phyloP scores from a whole-genome alignment of 2,113 vertebrate genomes.

The Stictonetta naevosa region DNA sequence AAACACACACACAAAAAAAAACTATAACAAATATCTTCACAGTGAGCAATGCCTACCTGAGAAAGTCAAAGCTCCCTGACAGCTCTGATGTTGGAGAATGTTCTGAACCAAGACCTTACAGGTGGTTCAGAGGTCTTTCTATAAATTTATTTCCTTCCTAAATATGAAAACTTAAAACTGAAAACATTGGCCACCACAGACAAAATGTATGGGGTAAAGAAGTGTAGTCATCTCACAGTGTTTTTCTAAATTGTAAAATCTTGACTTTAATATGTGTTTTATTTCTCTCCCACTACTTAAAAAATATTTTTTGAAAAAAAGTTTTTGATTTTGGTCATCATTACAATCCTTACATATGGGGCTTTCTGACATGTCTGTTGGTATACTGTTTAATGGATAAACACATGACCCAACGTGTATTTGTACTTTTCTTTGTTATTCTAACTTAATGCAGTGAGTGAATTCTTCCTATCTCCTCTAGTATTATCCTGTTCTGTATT shows the following conservation, averaged over 20 bases:
- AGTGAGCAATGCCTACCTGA: background rate
- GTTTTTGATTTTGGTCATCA: background rate
- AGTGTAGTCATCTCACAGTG: background rate
- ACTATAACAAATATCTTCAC: background rate
- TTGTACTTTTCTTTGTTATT: background rate
- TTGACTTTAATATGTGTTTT: background rate
- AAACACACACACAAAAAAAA: background rate
- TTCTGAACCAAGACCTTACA: background rate
- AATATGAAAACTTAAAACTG: background rate
- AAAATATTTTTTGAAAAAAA: background rate
- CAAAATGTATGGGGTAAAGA: background rate
- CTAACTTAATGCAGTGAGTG: background rate
- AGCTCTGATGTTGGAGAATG: background rate
- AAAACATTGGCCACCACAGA: background rate
- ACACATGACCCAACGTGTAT: background rate
- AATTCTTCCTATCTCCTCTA: background rate
- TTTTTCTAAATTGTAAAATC: background rate
- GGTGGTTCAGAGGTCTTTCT: background rate
- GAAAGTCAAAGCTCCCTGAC: background rate
- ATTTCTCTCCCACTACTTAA: background rate
- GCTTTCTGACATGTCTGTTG: background rate
- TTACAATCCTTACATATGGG: background rate
- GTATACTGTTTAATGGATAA: background rate
- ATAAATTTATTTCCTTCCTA: background rate
- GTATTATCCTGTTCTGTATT: background rate